Evolutionary conservation across 2,113 vertebrate species (phyloP).

Genomic region (Aramus guarauna): DNA sequence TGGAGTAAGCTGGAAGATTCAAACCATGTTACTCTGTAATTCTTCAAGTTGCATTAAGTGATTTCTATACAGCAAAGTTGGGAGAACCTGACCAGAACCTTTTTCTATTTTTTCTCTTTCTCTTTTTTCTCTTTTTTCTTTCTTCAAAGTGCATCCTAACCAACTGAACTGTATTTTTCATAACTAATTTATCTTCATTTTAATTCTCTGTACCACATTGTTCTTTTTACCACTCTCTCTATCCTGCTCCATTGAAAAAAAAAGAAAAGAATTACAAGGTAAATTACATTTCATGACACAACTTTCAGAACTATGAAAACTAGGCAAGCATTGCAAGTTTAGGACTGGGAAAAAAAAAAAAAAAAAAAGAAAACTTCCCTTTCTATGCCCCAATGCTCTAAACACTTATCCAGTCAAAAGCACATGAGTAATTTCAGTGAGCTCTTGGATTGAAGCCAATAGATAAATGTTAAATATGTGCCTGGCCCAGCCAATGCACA

Average conservation of each 20-base stretch:
- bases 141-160: not conserved
- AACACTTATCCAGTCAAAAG: slow-evolving; percentile 21
- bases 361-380: not conserved
- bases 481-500: not conserved
- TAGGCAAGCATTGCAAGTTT: not conserved
- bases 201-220: not conserved
- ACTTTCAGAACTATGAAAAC: not conserved
- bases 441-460: slow-evolving; percentile 9
- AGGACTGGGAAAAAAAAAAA: not conserved
- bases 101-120: not conserved
- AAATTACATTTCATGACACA: not conserved
- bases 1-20: not conserved
- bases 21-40: not conserved
- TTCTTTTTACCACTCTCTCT: not conserved
- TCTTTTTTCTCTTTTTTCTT: not conserved
- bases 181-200: not conserved
- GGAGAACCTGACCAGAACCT: not conserved
- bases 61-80: not conserved
- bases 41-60: not conserved
- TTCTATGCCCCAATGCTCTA: not conserved
- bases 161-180: not conserved
- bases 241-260: not conserved
- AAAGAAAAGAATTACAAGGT: not conserved
- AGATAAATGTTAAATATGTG: slow-evolving; percentile 31
- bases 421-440: slow-evolving; percentile 33